Evolutionary conservation across 1,140 invertebrate genomes (phyloP).

Genomic region (Formica selysi): DNA sequence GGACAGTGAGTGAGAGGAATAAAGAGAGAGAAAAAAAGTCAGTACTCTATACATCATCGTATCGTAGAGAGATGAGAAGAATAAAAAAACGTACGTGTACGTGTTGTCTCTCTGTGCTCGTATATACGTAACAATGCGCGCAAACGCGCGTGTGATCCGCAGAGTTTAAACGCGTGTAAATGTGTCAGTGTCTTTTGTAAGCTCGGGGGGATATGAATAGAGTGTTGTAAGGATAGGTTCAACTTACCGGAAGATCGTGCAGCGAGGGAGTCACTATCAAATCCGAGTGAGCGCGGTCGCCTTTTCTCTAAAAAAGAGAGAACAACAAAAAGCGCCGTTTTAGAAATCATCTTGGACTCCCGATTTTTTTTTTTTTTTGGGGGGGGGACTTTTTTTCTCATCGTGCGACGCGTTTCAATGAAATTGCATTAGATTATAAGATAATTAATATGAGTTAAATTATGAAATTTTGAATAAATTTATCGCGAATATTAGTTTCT

Average conservation of each 20-base stretch:
- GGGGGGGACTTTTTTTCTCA: not conserved
- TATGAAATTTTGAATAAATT: not conserved
- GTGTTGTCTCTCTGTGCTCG: slow-evolving; percentile 15
- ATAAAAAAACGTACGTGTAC: slow-evolving; percentile 13
- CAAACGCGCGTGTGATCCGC: slow-evolving; percentile 21
- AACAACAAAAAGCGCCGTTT: slow-evolving; percentile 62
- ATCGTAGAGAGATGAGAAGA: slow-evolving; percentile 39
- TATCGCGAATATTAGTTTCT: not conserved
- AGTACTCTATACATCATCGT: slow-evolving; percentile 53
- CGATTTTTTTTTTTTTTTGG: not conserved
- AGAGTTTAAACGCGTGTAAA: not conserved
- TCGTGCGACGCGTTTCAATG: not conserved
- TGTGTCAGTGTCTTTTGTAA: slow-evolving; percentile 21
- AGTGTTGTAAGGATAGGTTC: slow-evolving; percentile 31
- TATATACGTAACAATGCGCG: slow-evolving; percentile 42
- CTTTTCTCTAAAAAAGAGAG: slow-evolving; percentile 81
- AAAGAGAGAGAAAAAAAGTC: slow-evolving; percentile 57
- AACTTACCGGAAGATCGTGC: slow-evolving; percentile 85
- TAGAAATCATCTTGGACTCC: not conserved
- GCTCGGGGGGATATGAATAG: slow-evolving; percentile 45
- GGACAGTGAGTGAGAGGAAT: slow-evolving; percentile 24
- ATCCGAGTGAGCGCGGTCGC: slow-evolving; percentile 83
- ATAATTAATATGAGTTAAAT: too few species aligned
- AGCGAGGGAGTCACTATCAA: slow-evolving; percentile 84
- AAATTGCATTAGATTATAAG: not conserved